Percentiles rank a stretch among this genome's conserved stretches.
phyloP scores from a whole-genome alignment of 30 jellyfish, hydroid and myxozoan species.

The Cassiopea xamachana region DNA sequence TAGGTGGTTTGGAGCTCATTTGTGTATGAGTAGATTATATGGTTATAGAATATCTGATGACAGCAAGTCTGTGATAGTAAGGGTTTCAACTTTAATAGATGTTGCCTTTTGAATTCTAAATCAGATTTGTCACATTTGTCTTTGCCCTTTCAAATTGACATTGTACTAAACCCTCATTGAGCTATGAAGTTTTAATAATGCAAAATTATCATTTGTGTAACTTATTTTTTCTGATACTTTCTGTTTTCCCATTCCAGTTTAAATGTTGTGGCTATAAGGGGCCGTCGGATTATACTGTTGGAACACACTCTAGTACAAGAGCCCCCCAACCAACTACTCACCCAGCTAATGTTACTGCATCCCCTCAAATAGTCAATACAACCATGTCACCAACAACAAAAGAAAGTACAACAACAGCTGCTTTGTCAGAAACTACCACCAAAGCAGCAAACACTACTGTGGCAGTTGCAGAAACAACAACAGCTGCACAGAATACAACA shows the following conservation, averaged over 20 bases:
- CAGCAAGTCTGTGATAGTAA: too few relatives aligned
- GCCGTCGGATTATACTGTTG: slow-evolving; percentile 37
- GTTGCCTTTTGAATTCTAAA: too few relatives aligned
- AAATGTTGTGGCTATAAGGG: slow-evolving; percentile 61
- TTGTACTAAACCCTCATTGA: too few relatives aligned
- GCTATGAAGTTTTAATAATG: too few relatives aligned
- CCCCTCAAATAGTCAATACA: slow-evolving; percentile 12
- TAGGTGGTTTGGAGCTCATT: too few relatives aligned
- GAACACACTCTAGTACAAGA: slow-evolving; percentile 30
- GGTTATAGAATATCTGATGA: too few relatives aligned
- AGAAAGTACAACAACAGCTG: slow-evolving; percentile 6
- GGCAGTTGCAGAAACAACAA: slow-evolving; percentile 21
- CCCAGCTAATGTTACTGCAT: slow-evolving; percentile 7
- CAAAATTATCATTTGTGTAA: not conserved
- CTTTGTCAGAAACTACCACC: slow-evolving; percentile 11
- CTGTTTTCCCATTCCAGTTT: slow-evolving; percentile 17
- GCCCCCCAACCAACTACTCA: slow-evolving; percentile 51
- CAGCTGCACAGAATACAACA: slow-evolving; percentile 26
- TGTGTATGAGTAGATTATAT: too few relatives aligned
- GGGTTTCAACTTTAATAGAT: too few relatives aligned
- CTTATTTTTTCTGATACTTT: not conserved
- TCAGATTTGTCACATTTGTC: too few relatives aligned
- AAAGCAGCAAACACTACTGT: slow-evolving; percentile 26
- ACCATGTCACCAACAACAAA: slow-evolving; percentile 38
- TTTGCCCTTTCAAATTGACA: too few relatives aligned